Evolutionary conservation across 2,797 vertebrate genomes (phyloP), one percentile per base, ranked within the genome.

Genomic region (Scolopax bukidnonensis): DNA sequence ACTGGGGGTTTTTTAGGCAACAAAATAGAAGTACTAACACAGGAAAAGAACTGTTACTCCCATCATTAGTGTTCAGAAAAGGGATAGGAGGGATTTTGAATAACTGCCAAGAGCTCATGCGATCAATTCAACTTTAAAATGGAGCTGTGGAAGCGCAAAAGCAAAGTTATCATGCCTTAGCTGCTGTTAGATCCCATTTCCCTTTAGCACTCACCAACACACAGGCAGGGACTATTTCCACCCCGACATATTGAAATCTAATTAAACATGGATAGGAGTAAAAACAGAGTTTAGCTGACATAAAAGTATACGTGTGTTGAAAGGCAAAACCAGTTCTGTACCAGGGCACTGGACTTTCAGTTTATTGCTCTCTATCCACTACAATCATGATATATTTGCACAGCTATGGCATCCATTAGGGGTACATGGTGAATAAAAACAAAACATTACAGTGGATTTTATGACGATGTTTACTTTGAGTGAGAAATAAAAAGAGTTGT

Each of bases 381-480:
- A 45, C 65, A 21, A 2, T 10, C 84, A 17, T 0, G n/a, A 28
- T 23, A 23, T 0, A 43, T 36, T 21, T 77, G 78, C 87, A 60
- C 56, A 63, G 76, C 89, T 19, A 71, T 61, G 48, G 40, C 60
- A 74, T 4, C 59, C 51, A n/a, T 30, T 23, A 90, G 59, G 54
- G 41, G 43, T 45, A 54, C 75, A 21, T 1, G 2, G 33, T 2
- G 70, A 77, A 64, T 53, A 47, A 61, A 78, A 57, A 13, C 53
- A 84, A 71, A 38, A 33, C 9, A 4, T 16, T 87, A 48, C 11
- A 4, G 18, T 7, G 51, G 43, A 23, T 7, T 86, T 95, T 82
- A 32, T 79, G 48, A 76, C 91, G 90, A 20, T 84, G 86, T 97
- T 98, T 93, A 76, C 92, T 95, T 56, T 71, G 81, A 85, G 75